These are phyloP conservation scores for Cryptocephalus primarius DNA, from an alignment of 2,888 invertebrate species.

Conservation along the genomic window DNA sequence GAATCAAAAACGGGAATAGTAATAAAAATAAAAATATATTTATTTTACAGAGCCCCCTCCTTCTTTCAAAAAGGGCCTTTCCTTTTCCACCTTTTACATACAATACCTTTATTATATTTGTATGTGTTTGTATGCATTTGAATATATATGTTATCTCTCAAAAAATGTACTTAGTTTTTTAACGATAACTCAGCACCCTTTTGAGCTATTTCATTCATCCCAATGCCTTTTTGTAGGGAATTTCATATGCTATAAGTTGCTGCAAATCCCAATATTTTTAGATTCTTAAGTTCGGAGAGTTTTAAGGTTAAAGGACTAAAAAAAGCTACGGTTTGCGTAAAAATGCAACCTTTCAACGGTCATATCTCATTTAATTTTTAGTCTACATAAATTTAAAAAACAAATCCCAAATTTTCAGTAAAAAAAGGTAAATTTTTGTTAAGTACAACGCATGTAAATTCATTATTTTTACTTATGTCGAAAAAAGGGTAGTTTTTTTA, in stretches of 20 bases:
- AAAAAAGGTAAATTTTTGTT: not conserved
- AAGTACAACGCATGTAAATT: not conserved
- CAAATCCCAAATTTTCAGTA: not conserved
- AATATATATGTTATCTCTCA: not conserved
- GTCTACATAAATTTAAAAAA: not conserved
- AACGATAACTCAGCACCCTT: not conserved
- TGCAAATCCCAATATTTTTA: not conserved
- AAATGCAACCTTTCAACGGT: not conserved
- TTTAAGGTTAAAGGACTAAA: no score
- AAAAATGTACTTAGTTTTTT: not conserved
- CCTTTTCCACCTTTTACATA: no score
- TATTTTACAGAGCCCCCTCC: no score
- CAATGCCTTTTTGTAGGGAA: no score
- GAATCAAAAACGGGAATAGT: no score
- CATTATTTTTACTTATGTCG: not conserved
- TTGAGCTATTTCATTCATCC: not conserved
- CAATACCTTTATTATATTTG: no score
- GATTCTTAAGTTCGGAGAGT: not conserved
- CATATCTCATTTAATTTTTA: no score
- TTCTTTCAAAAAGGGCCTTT: no score
- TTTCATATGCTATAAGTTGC: not conserved
- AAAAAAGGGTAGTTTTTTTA: not conserved
- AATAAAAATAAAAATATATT: no score
- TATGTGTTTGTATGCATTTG: no score
- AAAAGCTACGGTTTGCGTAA: not conserved